A percentile compares a stretch with the other conserved stretches of the same genome.
Conservation (phyloP, 2,888 invertebrate genomes). For the Phyto melanocephala region DNA sequence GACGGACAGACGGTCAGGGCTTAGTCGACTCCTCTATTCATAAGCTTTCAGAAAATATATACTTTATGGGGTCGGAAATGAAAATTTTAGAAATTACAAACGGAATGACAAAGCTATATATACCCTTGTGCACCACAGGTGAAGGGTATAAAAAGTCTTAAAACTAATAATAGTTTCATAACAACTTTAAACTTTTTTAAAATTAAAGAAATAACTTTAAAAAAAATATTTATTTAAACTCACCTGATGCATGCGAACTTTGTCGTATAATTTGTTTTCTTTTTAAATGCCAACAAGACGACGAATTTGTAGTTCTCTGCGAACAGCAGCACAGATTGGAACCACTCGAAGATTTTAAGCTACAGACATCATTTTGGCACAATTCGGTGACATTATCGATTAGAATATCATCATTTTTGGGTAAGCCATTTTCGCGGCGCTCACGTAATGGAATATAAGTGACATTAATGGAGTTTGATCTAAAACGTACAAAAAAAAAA, state of each 20-base stretch:
- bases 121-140: too few species aligned
- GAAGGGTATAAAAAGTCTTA: too few species aligned
- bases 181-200: too few species aligned
- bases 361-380: constrained; percentile 48
- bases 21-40: too few species aligned
- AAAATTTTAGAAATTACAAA: too few species aligned
- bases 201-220: too few species aligned
- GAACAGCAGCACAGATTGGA: constrained; percentile 68
- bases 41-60: too few species aligned
- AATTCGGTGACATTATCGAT: constrained; percentile 31
- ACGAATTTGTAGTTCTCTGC: constrained; percentile 48
- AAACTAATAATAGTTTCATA: too few species aligned
- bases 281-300: constrained; percentile 67
- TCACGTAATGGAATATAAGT: constrained; percentile 61
- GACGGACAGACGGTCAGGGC: too few species aligned
- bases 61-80: too few species aligned
- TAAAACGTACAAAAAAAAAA: constrained; percentile 46
- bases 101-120: too few species aligned
- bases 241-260: constrained; percentile 68
- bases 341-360: constrained; percentile 25
- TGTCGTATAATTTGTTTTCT: constrained; percentile 67
- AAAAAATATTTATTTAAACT: not conserved
- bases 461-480: constrained; percentile 65
- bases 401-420: constrained; percentile 23
- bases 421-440: constrained; percentile 46